phyloP scores from a whole-genome alignment of 2,888 invertebrate genomes.

The Magallana nippona region DNA sequence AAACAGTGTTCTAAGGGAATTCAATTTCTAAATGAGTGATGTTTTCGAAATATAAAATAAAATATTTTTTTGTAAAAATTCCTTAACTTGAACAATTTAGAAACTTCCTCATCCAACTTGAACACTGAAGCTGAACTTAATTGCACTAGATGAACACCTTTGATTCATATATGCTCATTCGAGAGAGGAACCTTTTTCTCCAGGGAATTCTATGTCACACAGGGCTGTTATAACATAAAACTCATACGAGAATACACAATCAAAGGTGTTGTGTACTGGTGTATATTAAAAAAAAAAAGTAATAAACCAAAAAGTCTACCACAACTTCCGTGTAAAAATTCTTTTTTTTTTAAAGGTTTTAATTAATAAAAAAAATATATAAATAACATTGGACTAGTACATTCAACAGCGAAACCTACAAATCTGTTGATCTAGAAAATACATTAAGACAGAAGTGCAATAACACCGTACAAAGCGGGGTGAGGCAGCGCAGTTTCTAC shows the following conservation, averaged over 20 bases:
- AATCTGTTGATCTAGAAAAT: conserved; percentile 34
- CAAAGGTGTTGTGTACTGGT: conserved; percentile 28
- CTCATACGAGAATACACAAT: not conserved
- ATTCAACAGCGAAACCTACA: conserved; percentile 42
- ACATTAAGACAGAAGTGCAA: conserved; percentile 37
- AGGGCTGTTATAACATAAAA: not conserved
- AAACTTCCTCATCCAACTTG: conserved; percentile 7
- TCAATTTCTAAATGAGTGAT: not conserved
- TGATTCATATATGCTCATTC: not conserved
- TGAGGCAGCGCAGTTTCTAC: conserved; percentile 39
- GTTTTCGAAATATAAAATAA: not conserved
- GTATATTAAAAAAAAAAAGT: conserved; percentile 36
- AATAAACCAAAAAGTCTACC: conserved; percentile 40
- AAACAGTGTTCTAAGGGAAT: not conserved
- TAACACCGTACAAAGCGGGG: conserved; percentile 44
- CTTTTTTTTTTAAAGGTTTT: conserved; percentile 28
- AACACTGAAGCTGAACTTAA: conserved; percentile 13
- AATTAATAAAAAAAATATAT: conserved; percentile 37
- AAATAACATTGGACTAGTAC: conserved; percentile 15
- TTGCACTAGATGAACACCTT: conserved; percentile 29
- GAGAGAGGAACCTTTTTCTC: not conserved
- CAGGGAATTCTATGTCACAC: conserved; percentile 2
- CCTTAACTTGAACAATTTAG: not conserved
- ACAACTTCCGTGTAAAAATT: conserved; percentile 34
- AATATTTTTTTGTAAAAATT: too few species aligned